Evolutionary conservation across 2,113 vertebrate genomes (phyloP), one percentile per base, ranked within the genome.

Genomic region (Hypomesus transpacificus): DNA sequence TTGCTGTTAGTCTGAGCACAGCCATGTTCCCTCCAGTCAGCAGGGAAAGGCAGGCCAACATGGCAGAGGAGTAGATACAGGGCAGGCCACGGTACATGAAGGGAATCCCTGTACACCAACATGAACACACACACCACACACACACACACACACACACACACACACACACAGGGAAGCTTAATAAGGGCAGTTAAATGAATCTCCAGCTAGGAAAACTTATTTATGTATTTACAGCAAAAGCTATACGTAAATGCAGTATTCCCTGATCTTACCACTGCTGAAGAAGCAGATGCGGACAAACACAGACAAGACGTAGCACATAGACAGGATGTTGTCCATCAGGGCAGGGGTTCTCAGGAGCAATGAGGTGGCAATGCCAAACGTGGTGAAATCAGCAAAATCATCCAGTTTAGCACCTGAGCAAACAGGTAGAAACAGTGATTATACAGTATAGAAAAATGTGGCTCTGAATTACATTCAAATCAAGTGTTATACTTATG

Each of bases 351-450:
- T 91, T 52, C 93, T 92, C 46, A 97, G 87, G 28, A 98, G 89
- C 79, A 98, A 79, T 0, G 94, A 93, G 0, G 96, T 95, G 57
- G 94, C 95, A 50, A 98, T 89, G 53, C 96, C 96, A 0, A 97
- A 98, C 0, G 95, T 94, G 11, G 95, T 98, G 83, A 96, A 98
- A 81, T 96, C 94, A 0, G 95, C 95, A 2, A 96, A 97, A 70
- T 96, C 96, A 6, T 97, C 95, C 70, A 97, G 86, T 74, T 96
- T 95, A 1, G 92, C 92, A 70, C 96, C 96, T 98, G 84, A 57
- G 66, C 1, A 61, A 26, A 20, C 17, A 24, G 34, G 58, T 4
- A 20, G 50, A 21, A 11, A 21, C 17, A 46, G n/a, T 50, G 20
- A 39, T 50, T 65, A 63, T 63, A 63, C 7, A 31, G 61, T 63